Evolutionary conservation across 2,888 invertebrate species (phyloP), one percentile per base, ranked within the genome.

Genomic region (Agrotis puta): DNA sequence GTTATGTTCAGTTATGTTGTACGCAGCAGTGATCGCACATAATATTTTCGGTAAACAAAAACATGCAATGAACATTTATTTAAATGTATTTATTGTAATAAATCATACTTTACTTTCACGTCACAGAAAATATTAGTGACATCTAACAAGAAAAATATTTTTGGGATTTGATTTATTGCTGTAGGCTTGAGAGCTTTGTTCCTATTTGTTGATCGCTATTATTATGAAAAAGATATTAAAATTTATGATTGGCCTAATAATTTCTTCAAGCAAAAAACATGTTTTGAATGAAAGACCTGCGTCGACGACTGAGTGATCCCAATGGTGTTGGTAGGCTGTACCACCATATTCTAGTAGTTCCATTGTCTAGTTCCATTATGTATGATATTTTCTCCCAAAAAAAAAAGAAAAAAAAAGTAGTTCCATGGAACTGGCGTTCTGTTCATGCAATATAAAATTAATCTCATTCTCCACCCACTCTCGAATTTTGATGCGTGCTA

Each of bases 41-140:
- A 16, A 43, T 20, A 18, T 16, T 45, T 45, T 18, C 18, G 9
- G 3, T 20, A 20, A 16, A 14, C 2, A 3, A 62, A 27, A 14
- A 22, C 57, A 56, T 27, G 54, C 64, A 56, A 39, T 56, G 7
- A 22, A 39, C 20, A 18, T 24, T 0, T 20, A 33, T 63, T 50
- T 63, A 20, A 47, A 51, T 20, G 14, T 39, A 58, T 58, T 58
- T 39, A 27, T 2, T 24, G 14, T 58, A 48, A 65, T 73, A 54
- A 54, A 65, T 73, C 58, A 65, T 65, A 54, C 27, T 72, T 72
- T 72, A 72, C 58, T 73, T 73, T 65, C 54, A 51, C 48, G 54
- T 43, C 27, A 16, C 16, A 47, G 50, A 47, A 18, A 51, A 39
- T 39, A 20, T 51, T 72, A 64, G 22, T 70, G 39, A 18, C 27